A percentile compares a stretch with the other conserved stretches of the same genome.
Evolutionary conservation across 2,797 vertebrate genomes (phyloP).

Genomic region (Chiloscyllium punctatum): DNA sequence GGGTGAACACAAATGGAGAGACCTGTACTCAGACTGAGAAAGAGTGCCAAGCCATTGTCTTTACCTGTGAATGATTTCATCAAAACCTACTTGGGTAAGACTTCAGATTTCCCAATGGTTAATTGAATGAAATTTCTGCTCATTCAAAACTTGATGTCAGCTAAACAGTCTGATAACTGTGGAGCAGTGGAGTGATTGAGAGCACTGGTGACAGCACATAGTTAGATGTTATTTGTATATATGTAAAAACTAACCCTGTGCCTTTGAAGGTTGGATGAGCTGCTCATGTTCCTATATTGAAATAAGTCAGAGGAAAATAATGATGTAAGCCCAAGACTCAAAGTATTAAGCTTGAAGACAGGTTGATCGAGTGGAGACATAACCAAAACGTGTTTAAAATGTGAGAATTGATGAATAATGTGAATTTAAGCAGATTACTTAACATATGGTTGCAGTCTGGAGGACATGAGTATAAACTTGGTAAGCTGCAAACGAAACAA

Average conservation of each 20-base stretch:
- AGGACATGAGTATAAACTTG: not conserved
- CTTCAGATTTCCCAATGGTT: not conserved
- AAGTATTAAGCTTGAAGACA: not conserved
- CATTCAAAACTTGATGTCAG: not conserved
- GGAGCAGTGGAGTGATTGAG: not conserved
- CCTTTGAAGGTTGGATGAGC: not conserved
- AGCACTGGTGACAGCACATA: not conserved
- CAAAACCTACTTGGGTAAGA: not conserved
- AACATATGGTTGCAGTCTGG: not conserved
- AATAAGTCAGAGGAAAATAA: not conserved
- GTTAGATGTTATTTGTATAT: not conserved
- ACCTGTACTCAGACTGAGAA: no score
- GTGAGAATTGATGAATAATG: not conserved
- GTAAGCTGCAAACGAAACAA: not conserved
- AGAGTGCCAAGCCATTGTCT: no score
- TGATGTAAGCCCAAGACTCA: not conserved
- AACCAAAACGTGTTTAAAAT: not conserved
- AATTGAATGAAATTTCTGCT: not conserved
- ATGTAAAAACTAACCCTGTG: not conserved
- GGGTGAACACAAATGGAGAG: no score
- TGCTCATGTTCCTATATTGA: no score
- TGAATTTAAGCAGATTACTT: conserved; percentile 1
- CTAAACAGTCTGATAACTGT: not conserved
- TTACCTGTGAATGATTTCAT: no score
- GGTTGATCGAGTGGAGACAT: not conserved